phyloP scores from a whole-genome alignment of 2,113 vertebrate species.

The Centropus bengalensis region DNA sequence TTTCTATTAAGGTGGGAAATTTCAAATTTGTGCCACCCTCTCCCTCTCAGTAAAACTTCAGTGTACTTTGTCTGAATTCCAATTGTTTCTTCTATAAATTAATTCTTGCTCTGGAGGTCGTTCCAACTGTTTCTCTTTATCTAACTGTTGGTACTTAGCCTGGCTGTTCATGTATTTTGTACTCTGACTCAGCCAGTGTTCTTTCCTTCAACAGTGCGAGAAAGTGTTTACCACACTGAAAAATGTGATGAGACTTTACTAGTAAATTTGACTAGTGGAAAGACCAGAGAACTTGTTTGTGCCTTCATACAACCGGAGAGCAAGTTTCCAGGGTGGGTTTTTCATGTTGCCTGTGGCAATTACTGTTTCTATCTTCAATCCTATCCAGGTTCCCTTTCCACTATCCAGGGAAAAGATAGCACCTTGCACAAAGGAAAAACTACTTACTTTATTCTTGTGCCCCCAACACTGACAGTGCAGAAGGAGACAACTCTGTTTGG shows the following conservation, averaged over 20 bases:
- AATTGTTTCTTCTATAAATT: not conserved
- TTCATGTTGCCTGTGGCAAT: not conserved
- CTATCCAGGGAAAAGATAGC: not conserved
- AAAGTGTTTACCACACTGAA: not conserved
- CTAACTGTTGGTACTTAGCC: not conserved
- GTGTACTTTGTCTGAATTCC: not conserved
- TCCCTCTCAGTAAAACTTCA: not conserved
- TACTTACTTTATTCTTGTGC: not conserved
- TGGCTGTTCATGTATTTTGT: not conserved
- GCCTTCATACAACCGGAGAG: not conserved
- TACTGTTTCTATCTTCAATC: not conserved
- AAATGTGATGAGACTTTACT: not conserved
- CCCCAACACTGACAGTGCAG: not conserved
- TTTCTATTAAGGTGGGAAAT: not conserved
- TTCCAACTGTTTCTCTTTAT: not conserved
- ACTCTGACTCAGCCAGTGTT: not conserved
- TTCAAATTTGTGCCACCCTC: accelerated
- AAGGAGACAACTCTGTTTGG: not conserved
- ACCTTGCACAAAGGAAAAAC: not conserved
- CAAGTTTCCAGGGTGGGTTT: not conserved
- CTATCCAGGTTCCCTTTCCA: not conserved
- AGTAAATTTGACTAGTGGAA: not conserved
- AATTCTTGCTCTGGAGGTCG: not conserved
- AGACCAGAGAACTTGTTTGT: slow-evolving; percentile 40
- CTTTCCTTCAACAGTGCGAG: not conserved